These are phyloP conservation scores for Catocala sponsa DNA, from an alignment of 2,888 invertebrate genomes.

Conservation along the genomic window DNA sequence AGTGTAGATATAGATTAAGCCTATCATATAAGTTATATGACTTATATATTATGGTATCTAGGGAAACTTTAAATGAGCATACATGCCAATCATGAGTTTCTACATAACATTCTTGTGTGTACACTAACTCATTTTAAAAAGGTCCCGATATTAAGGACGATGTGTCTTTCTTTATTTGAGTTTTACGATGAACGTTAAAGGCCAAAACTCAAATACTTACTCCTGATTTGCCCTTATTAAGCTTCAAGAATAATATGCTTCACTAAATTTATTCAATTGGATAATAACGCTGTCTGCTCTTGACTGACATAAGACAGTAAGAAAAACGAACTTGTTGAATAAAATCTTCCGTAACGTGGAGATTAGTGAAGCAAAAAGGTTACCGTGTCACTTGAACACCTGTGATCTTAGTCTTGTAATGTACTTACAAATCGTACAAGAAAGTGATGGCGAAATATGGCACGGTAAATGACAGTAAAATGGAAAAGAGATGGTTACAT, in stretches of 20 bases:
- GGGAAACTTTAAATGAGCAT: too few species aligned
- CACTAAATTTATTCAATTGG: conserved; percentile 72
- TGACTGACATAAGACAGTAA: conserved; percentile 47
- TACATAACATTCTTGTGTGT: conserved; percentile 5
- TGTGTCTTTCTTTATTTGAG: conserved; percentile 33
- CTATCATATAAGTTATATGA: too few species aligned
- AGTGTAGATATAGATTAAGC: too few species aligned
- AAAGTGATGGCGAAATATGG: neutral
- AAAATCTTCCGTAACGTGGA: conserved; percentile 9
- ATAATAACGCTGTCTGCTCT: conserved; percentile 63
- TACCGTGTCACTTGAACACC: neutral
- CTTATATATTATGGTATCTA: too few species aligned
- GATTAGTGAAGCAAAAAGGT: conserved; percentile 4
- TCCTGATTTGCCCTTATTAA: conserved; percentile 58
- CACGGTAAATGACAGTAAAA: too few species aligned
- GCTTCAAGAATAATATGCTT: conserved; percentile 53
- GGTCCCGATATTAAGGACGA: conserved; percentile 23
- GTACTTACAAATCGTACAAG: neutral
- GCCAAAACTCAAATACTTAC: conserved; percentile 49
- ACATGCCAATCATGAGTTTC: too few species aligned
- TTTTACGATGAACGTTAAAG: conserved; percentile 33
- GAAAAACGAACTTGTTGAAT: conserved; percentile 24
- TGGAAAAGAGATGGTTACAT: too few species aligned
- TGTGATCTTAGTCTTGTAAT: neutral
- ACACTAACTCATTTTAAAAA: conserved; percentile 16